Conservation (phyloP, 2,797 vertebrate species). For the Sylvia borin region DNA sequence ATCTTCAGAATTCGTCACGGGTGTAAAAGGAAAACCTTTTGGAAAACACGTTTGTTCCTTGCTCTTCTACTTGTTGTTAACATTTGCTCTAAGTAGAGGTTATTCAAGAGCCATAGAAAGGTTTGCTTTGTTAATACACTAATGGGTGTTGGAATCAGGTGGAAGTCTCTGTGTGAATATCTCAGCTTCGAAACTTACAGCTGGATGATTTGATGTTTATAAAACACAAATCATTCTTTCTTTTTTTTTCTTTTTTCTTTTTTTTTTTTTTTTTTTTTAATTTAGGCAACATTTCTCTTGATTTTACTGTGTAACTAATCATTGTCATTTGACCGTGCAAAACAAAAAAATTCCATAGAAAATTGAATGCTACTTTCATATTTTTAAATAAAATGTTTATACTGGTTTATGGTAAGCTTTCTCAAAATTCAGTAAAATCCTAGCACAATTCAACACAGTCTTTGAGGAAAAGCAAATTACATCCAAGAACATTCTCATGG, state of each 20-base stretch:
- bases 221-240: background rate
- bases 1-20: background rate
- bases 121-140: background rate
- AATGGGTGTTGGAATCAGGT: background rate
- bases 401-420: background rate
- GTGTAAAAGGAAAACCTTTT: background rate
- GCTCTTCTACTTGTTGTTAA: background rate
- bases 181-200: background rate
- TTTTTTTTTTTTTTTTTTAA: background rate
- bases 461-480: conserved; percentile 3
- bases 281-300: background rate
- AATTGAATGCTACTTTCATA: background rate
- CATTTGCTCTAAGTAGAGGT: background rate
- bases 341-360: background rate
- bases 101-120: background rate
- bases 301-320: background rate
- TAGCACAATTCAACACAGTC: background rate
- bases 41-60: background rate
- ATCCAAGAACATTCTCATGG: conserved; percentile 12
- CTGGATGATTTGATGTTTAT: background rate
- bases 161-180: background rate
- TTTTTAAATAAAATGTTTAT: background rate
- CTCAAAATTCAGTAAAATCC: background rate
- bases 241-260: background rate
- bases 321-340: background rate